phyloP scores from a whole-genome alignment of 2,797 vertebrate genomes.

The Pangasius djambal region DNA sequence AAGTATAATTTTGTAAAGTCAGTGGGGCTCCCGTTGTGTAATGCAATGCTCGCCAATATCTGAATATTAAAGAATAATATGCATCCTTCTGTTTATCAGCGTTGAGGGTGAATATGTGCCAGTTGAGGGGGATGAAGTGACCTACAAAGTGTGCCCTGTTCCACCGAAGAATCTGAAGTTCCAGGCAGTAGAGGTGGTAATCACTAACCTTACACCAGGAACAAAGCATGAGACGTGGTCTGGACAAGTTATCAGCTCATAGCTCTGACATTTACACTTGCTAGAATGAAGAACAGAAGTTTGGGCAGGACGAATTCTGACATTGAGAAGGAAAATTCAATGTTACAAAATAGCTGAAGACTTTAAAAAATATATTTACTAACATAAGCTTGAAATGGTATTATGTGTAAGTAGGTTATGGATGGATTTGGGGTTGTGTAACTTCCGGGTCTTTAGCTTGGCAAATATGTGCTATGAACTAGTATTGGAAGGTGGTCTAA shows the following conservation, averaged over 20 bases:
- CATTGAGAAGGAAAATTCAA: background rate
- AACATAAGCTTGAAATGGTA: background rate
- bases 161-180: slow-evolving; percentile 98
- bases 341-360: background rate
- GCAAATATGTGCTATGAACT: background rate
- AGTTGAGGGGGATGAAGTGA: slow-evolving; percentile 94
- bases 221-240: slow-evolving; percentile 98
- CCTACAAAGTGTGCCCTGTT: slow-evolving; percentile 95
- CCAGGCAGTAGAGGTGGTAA: slow-evolving; percentile 94
- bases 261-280: slow-evolving; percentile 62
- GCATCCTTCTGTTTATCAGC: slow-evolving; percentile 68
- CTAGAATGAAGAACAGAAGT: slow-evolving; percentile 24
- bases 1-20: background rate
- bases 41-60: background rate
- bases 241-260: slow-evolving; percentile 93
- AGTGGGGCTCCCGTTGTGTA: background rate
- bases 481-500: background rate
- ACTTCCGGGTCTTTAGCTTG: background rate
- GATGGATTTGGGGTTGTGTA: background rate
- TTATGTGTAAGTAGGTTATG: slow-evolving; percentile 3
- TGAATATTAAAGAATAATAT: slow-evolving; percentile 19
- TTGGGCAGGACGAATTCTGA: background rate
- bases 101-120: slow-evolving; percentile 98
- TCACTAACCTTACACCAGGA: slow-evolving; percentile 92
- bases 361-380: background rate